Conservation (phyloP, 2,113 vertebrate species). For the Conger conger region DNA sequence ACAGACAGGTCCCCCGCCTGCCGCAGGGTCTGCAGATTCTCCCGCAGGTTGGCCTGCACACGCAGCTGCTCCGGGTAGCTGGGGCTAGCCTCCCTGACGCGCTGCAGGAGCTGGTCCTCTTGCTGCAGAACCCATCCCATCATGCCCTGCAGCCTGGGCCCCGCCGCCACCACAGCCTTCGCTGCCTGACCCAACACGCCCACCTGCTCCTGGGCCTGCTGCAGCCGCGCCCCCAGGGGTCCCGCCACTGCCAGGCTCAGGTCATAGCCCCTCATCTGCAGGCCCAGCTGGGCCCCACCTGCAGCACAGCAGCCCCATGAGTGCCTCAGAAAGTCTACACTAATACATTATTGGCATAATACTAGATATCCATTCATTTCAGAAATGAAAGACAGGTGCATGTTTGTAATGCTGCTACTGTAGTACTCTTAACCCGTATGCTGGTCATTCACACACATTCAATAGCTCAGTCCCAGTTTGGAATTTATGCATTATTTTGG, state of each 20-base stretch:
- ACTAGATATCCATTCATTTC: no score
- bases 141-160: conserved; percentile 54
- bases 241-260: conserved; percentile 60
- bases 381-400: no score
- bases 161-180: conserved; percentile 50
- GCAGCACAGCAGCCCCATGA: conserved; percentile 35
- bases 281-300: conserved; percentile 51
- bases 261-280: conserved; percentile 63
- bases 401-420: no score
- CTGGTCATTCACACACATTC: no score
- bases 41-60: conserved; percentile 55
- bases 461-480: no score
- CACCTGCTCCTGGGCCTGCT: conserved; percentile 55
- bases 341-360: neutral
- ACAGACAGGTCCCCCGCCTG: conserved; percentile 59
- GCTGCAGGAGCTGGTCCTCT: conserved; percentile 50
- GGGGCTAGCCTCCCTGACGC: conserved; percentile 33
- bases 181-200: conserved; percentile 51
- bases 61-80: conserved; percentile 58
- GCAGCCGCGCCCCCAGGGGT: conserved; percentile 51
- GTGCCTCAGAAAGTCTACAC: neutral
- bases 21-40: conserved; percentile 58
- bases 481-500: no score
- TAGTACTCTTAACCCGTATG: no score
- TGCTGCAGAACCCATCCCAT: conserved; percentile 55